phyloP scores from a whole-genome alignment of 2,888 invertebrate species.

The Ctenicera cuprea region DNA sequence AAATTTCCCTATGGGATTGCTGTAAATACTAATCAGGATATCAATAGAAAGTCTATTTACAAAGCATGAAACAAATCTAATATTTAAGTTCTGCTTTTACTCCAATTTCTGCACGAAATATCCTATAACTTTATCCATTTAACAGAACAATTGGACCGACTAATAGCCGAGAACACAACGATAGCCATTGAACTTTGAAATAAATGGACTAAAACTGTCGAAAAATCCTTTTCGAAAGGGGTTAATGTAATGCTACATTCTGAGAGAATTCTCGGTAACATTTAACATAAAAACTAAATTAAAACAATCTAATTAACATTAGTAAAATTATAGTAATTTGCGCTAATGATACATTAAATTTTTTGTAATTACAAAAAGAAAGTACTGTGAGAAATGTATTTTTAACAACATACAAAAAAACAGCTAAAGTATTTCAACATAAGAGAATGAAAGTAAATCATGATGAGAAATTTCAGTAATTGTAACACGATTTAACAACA shows the following conservation, averaged over 20 bases:
- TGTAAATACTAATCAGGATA: neutral
- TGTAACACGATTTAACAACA: neutral
- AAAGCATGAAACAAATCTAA: neutral
- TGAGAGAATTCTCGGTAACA: too few species aligned
- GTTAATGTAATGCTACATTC: too few species aligned
- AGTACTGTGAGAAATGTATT: too few species aligned
- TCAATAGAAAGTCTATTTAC: constrained; percentile 2
- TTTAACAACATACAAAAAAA: too few species aligned
- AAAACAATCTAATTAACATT: too few species aligned
- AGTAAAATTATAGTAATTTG: too few species aligned
- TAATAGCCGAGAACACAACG: constrained; percentile 13
- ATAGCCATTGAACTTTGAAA: constrained; percentile 11
- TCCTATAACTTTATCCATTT: constrained; percentile 10
- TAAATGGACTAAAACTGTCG: constrained; percentile 13
- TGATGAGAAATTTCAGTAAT: neutral
- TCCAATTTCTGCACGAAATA: neutral
- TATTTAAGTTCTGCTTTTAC: constrained; percentile 6
- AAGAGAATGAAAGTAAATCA: too few species aligned
- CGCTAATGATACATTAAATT: too few species aligned
- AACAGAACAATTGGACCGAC: constrained; percentile 12
- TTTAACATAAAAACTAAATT: too few species aligned
- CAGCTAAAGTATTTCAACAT: too few species aligned
- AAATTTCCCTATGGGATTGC: neutral
- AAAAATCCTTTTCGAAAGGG: neutral
- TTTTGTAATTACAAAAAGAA: too few species aligned